These are phyloP conservation scores for Steatocranus sp. DNA, from an alignment of 2,797 vertebrate genomes.

Conservation along the genomic window DNA sequence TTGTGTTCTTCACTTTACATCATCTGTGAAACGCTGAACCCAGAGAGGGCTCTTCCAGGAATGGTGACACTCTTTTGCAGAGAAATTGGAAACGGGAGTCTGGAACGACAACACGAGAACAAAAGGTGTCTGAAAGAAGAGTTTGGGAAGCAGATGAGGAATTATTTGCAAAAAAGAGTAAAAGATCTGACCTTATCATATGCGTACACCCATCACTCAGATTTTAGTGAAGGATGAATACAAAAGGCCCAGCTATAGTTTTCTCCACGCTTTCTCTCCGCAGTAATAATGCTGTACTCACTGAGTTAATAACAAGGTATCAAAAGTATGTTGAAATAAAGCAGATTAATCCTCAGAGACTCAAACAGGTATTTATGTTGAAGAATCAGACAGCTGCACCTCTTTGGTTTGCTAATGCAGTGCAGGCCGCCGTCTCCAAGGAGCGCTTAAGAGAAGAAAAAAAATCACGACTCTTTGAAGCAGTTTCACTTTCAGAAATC, in stretches of 20 bases:
- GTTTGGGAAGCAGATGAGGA: background rate
- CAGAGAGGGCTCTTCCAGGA: background rate
- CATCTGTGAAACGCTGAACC: background rate
- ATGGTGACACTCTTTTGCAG: background rate
- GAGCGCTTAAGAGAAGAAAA: background rate
- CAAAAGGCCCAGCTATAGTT: background rate
- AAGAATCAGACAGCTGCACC: background rate
- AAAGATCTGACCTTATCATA: background rate
- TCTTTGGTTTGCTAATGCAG: background rate
- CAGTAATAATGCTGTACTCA: background rate
- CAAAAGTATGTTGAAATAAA: background rate
- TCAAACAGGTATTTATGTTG: background rate
- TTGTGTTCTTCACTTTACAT: background rate
- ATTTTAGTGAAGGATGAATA: background rate
- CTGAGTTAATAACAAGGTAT: background rate
- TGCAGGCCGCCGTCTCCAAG: background rate
- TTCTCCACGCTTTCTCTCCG: too few relatives aligned
- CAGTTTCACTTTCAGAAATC: conserved; percentile 17
- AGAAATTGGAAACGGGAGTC: background rate
- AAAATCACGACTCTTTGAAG: conserved; percentile 5
- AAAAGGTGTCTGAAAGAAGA: background rate
- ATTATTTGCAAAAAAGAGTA: background rate
- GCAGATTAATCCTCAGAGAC: background rate
- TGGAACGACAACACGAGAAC: background rate
- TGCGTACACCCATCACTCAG: background rate